These are phyloP conservation scores for Andrena cerasifolii DNA, from an alignment of 1,140 invertebrate genomes.

Conservation along the genomic window DNA sequence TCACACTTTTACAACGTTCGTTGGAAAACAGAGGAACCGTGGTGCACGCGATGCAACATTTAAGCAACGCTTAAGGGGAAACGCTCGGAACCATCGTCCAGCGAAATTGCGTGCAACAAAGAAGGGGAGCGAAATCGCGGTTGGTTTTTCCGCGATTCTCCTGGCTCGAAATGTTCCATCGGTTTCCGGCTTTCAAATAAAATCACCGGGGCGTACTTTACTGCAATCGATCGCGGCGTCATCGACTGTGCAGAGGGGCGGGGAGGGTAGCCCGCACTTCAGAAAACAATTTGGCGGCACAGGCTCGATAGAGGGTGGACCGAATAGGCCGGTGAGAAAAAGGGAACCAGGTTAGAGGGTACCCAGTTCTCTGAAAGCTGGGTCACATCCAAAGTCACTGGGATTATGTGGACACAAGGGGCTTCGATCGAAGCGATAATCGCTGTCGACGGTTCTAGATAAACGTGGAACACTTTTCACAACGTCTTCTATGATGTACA, in stretches of 20 bases:
- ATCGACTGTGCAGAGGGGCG: background rate
- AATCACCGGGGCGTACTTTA: conserved; percentile 26
- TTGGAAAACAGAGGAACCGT: background rate
- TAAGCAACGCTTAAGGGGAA: conserved; percentile 27
- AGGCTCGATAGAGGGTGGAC: conserved; percentile 1
- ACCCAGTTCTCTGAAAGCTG: background rate
- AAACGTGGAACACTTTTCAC: background rate
- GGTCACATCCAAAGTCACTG: conserved; percentile 28
- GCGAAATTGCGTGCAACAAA: conserved; percentile 18
- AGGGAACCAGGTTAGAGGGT: conserved; percentile 23
- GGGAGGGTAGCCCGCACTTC: background rate
- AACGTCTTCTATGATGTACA: background rate
- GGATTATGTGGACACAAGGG: background rate
- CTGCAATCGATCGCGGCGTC: conserved; percentile 23
- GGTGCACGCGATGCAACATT: conserved; percentile 35
- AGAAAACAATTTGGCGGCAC: conserved; percentile 41
- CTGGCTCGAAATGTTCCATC: background rate
- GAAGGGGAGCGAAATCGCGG: conserved; percentile 17
- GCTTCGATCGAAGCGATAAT: conserved; percentile 4
- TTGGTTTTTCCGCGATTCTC: background rate
- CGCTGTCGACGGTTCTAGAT: conserved; percentile 21
- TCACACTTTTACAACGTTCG: background rate
- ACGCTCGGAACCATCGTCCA: background rate
- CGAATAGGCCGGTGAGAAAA: conserved; percentile 10
- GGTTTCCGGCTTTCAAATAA: conserved; percentile 22